phyloP scores from a whole-genome alignment of 2,113 vertebrate genomes.

The Pardalotus punctatus region DNA sequence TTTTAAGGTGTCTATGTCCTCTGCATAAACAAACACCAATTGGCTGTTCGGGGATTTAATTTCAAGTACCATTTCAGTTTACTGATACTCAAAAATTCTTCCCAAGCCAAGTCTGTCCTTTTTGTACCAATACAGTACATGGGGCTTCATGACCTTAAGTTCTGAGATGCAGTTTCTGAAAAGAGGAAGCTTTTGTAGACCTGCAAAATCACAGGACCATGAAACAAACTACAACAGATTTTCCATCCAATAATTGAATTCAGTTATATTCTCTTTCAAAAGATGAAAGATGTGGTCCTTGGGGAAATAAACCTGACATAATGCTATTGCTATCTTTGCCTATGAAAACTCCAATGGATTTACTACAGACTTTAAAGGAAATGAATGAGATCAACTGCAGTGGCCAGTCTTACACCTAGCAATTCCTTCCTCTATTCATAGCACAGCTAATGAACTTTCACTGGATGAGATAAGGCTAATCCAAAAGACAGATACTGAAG shows the following conservation, averaged over 20 bases:
- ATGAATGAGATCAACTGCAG: neutral
- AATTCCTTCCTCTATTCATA: neutral
- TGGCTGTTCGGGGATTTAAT: conserved; percentile 9
- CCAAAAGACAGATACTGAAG: conserved; percentile 13
- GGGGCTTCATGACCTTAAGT: neutral
- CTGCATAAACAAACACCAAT: conserved; percentile 22
- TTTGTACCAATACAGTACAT: neutral
- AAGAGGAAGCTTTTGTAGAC: neutral
- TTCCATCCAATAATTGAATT: neutral
- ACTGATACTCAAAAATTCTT: conserved; percentile 19
- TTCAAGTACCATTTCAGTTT: neutral
- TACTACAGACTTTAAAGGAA: neutral
- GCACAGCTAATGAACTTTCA: neutral
- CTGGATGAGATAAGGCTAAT: neutral
- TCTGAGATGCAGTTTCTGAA: neutral
- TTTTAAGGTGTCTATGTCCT: conserved; percentile 1
- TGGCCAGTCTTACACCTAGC: neutral
- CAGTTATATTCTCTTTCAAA: neutral
- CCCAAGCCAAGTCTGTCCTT: conserved; percentile 1
- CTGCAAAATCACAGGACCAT: neutral
- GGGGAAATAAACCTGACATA: neutral
- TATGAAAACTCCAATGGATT: neutral
- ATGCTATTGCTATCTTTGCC: neutral
- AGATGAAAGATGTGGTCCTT: neutral
- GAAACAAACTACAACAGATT: conserved; percentile 19